A percentile compares a stretch with the other conserved stretches of the same genome.
These are phyloP conservation scores for Agriopis marginaria DNA, from an alignment of 2,888 invertebrate species.

Conservation along the genomic window DNA sequence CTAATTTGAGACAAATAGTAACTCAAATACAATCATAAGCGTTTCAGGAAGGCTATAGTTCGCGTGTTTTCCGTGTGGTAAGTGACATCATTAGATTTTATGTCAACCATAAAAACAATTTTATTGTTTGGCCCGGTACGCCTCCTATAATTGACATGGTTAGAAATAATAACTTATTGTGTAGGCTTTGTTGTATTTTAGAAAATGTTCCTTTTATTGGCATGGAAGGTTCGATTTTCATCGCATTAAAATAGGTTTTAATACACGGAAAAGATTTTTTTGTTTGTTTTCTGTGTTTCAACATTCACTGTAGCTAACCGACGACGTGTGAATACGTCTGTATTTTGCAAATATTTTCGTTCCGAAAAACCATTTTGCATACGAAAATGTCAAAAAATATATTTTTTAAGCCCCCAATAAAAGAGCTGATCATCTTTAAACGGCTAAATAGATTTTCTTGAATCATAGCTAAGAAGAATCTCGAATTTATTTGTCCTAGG, in stretches of 20 bases:
- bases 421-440: too few relatives aligned
- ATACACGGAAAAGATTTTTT: too few relatives aligned
- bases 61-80: conserved; percentile 19
- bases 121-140: conserved; percentile 16
- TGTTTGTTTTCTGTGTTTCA: too few relatives aligned
- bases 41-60: conserved; percentile 15
- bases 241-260: background rate
- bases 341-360: too few relatives aligned
- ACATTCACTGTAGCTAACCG: too few relatives aligned
- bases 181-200: conserved; percentile 10
- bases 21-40: conserved; percentile 7
- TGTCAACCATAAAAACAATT: conserved; percentile 24
- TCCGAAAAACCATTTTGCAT: too few relatives aligned
- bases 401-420: too few relatives aligned
- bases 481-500: too few relatives aligned
- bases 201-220: background rate
- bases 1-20: conserved; percentile 10
- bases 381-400: too few relatives aligned
- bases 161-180: conserved; percentile 15
- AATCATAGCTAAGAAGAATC: too few relatives aligned
- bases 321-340: too few relatives aligned
- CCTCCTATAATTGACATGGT: conserved; percentile 19
- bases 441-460: too few relatives aligned
- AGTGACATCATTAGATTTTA: conserved; percentile 33
- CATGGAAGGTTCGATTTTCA: background rate